Evolutionary conservation across 1,140 invertebrate species (phyloP).

Genomic region (Phymastichus coffea): DNA sequence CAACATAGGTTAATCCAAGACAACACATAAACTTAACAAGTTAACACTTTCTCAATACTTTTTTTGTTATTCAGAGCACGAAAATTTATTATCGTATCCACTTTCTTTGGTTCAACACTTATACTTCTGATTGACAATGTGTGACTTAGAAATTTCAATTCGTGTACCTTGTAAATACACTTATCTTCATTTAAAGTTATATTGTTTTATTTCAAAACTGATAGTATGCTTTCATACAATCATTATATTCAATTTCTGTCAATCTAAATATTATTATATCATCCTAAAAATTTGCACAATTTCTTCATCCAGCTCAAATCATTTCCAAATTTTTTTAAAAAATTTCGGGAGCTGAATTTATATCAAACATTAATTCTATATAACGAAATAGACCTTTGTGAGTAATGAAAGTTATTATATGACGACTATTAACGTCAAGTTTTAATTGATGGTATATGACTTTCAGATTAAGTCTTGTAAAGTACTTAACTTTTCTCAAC

Average conservation of each 20-base stretch:
- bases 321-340: slow-evolving; percentile 26
- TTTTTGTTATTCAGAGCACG: slow-evolving; percentile 28
- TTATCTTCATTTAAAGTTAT: slow-evolving; percentile 2
- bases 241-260: slow-evolving; percentile 37
- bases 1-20: slow-evolving; percentile 37
- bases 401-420: slow-evolving; percentile 13
- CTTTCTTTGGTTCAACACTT: slow-evolving; percentile 30
- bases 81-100: slow-evolving; percentile 29
- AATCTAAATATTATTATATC: slow-evolving; percentile 44
- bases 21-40: slow-evolving; percentile 42
- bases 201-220: background rate
- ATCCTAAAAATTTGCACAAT: slow-evolving; percentile 33
- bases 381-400: slow-evolving; percentile 23
- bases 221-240: background rate
- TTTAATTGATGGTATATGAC: slow-evolving; percentile 24
- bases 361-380: slow-evolving; percentile 13
- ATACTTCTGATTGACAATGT: slow-evolving; percentile 32
- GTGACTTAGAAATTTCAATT: slow-evolving; percentile 38
- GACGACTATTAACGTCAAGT: slow-evolving; percentile 9
- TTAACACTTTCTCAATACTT: slow-evolving; percentile 37
- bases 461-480: slow-evolving; percentile 23
- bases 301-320: slow-evolving; percentile 7
- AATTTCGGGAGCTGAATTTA: slow-evolving; percentile 14
- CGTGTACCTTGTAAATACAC: slow-evolving; percentile 26
- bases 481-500: background rate